Evolutionary conservation across 2,888 invertebrate genomes (phyloP).

Genomic region (Shargacucullia verbasci): DNA sequence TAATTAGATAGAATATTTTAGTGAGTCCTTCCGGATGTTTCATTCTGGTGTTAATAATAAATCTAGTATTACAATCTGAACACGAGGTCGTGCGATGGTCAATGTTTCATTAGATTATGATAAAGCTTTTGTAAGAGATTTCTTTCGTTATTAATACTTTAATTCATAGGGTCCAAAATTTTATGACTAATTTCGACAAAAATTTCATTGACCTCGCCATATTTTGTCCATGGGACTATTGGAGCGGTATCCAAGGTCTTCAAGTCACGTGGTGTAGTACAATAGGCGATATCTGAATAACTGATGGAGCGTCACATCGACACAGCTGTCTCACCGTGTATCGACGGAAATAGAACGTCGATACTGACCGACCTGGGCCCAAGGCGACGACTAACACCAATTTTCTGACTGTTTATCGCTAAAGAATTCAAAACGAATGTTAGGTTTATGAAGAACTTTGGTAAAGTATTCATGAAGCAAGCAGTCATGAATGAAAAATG

Average conservation of each 20-base stretch:
- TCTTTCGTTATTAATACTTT: no score
- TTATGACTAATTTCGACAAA: no score
- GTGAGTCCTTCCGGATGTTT: neutral
- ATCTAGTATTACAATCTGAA: no score
- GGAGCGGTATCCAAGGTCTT: conserved; percentile 55
- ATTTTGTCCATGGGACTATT: conserved; percentile 23
- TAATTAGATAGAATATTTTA: no score
- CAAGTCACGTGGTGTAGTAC: conserved; percentile 58
- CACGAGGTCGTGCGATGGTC: no score
- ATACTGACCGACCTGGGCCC: conserved; percentile 61
- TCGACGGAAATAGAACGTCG: conserved; percentile 74
- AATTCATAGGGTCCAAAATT: no score
- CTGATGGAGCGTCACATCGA: conserved; percentile 69
- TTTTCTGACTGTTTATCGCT: conserved; percentile 23
- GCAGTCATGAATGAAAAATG: conserved; percentile 31
- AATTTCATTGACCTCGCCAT: neutral
- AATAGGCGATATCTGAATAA: conserved; percentile 70
- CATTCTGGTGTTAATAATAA: neutral
- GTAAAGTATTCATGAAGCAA: conserved; percentile 44
- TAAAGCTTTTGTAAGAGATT: no score
- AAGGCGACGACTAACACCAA: conserved; percentile 45
- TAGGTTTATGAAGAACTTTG: conserved; percentile 26
- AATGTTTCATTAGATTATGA: no score
- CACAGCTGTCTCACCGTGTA: conserved; percentile 67
- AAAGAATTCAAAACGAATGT: conserved; percentile 18